Percentiles rank a stretch among this genome's conserved stretches.
phyloP scores from a whole-genome alignment of 2,797 vertebrate species.

The Rhabdophis nuchalis region DNA sequence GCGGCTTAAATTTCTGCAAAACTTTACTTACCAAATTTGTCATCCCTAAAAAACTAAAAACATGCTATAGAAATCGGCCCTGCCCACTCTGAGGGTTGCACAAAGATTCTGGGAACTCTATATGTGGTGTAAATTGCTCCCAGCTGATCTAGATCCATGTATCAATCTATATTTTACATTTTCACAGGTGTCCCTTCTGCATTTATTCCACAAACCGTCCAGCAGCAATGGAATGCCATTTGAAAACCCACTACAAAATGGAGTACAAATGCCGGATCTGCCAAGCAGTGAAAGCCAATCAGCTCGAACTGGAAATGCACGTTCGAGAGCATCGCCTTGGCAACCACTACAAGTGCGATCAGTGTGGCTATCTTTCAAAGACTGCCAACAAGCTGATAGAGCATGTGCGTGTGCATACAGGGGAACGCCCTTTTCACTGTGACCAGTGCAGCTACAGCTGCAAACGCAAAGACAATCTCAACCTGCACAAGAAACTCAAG shows the following conservation, averaged over 20 bases:
- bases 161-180: slow-evolving; percentile 36
- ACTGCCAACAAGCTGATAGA: slow-evolving; percentile 99
- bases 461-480: slow-evolving; percentile 99
- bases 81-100: neutral
- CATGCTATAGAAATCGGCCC: neutral
- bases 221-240: slow-evolving; percentile 98
- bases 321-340: slow-evolving; percentile 95
- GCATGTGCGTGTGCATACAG: slow-evolving; percentile 98
- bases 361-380: slow-evolving; percentile 99
- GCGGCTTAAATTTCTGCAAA: neutral
- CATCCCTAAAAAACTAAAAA: neutral
- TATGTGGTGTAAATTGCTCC: neutral
- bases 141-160: slow-evolving; percentile 17
- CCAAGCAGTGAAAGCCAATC: slow-evolving; percentile 94
- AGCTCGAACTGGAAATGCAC: slow-evolving; percentile 96
- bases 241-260: slow-evolving; percentile 99
- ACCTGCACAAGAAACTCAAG: slow-evolving; percentile 99
- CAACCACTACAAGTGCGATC: slow-evolving; percentile 99
- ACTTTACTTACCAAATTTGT: neutral
- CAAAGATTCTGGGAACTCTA: neutral
- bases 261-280: slow-evolving; percentile 99
- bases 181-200: slow-evolving; percentile 95
- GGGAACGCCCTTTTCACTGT: slow-evolving; percentile 99
- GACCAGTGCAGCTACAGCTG: slow-evolving; percentile 99
- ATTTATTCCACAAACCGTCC: slow-evolving; percentile 98